Evolutionary conservation across 2,113 vertebrate genomes (phyloP).

Genomic region (Ctenomys sociabilis): DNA sequence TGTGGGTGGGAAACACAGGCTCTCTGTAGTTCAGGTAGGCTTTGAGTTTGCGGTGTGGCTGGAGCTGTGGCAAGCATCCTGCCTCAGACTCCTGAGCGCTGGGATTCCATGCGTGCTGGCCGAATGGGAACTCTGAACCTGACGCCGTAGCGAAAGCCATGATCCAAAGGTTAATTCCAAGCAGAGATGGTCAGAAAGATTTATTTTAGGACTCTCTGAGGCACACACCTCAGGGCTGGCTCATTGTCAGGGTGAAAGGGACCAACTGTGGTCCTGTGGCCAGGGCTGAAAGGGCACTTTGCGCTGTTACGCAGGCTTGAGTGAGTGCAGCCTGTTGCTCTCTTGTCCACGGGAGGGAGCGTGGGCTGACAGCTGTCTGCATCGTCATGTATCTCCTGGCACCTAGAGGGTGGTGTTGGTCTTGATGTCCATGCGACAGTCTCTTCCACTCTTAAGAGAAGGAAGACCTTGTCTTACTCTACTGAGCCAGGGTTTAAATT

Average conservation of each 20-base stretch:
- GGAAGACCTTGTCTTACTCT: conserved; percentile 36
- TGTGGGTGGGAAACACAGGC: not conserved
- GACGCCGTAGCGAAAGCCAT: not conserved
- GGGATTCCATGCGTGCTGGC: not conserved
- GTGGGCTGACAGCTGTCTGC: conserved; percentile 2
- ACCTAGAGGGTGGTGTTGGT: not conserved
- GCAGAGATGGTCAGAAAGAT: not conserved
- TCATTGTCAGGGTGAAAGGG: not conserved
- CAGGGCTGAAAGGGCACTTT: not conserved
- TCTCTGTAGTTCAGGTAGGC: not conserved
- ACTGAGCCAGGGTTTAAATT: conserved; percentile 65
- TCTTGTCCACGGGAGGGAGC: not conserved
- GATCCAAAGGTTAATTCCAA: conserved; percentile 18
- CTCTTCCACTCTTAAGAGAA: conserved; percentile 39
- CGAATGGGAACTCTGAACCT: conserved; percentile 5
- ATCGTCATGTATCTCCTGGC: conserved; percentile 29
- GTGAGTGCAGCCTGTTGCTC: not conserved
- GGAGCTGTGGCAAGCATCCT: not conserved
- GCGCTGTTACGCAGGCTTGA: not conserved
- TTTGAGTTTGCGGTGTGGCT: not conserved
- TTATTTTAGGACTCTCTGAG: conserved; percentile 1
- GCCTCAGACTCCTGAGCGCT: not conserved
- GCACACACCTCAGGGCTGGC: not conserved
- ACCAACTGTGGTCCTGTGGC: not conserved
- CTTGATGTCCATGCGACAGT: not conserved